A percentile compares a stretch with the other conserved stretches of the same genome.
Evolutionary conservation across 53 echinoderm and acorn worm genomes (phyloP).

Genomic region (Astropecten irregularis): DNA sequence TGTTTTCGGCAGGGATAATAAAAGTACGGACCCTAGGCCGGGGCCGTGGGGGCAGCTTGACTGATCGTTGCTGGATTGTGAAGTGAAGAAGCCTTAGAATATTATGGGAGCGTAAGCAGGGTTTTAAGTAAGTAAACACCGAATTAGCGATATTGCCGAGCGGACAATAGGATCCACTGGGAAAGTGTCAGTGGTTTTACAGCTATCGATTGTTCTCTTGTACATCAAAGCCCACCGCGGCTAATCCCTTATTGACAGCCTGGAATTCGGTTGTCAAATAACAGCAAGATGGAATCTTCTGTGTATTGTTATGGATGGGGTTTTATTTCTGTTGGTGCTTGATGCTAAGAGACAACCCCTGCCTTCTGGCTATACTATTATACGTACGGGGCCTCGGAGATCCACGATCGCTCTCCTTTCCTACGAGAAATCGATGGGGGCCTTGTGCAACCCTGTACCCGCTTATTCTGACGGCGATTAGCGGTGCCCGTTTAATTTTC

Average conservation of each 20-base stretch:
- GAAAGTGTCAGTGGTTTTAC: constrained; percentile 22
- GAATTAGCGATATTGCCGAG: constrained; percentile 28
- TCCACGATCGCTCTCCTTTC: background rate
- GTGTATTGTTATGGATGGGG: too few species aligned
- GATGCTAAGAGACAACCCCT: background rate
- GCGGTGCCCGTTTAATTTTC: constrained; percentile 36
- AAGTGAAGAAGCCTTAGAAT: too few species aligned
- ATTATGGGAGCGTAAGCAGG: background rate
- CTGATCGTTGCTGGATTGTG: too few species aligned
- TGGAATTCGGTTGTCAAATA: constrained; percentile 13
- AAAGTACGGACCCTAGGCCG: background rate
- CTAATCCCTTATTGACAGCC: constrained; percentile 6
- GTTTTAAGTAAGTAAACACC: constrained; percentile 40
- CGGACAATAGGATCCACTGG: constrained; percentile 7
- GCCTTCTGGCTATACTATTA: too few species aligned
- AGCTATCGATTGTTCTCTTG: background rate
- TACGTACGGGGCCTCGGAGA: too few species aligned
- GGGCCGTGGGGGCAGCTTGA: too few species aligned
- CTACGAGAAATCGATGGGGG: background rate
- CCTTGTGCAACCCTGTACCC: background rate
- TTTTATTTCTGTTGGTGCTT: too few species aligned
- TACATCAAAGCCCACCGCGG: constrained; percentile 9
- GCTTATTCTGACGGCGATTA: constrained; percentile 5
- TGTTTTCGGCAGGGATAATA: background rate
- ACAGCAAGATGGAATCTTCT: background rate